Percentiles rank a stretch among this genome's conserved stretches.
phyloP scores from a whole-genome alignment of 2,797 vertebrate species.

The Trachurus trachurus region DNA sequence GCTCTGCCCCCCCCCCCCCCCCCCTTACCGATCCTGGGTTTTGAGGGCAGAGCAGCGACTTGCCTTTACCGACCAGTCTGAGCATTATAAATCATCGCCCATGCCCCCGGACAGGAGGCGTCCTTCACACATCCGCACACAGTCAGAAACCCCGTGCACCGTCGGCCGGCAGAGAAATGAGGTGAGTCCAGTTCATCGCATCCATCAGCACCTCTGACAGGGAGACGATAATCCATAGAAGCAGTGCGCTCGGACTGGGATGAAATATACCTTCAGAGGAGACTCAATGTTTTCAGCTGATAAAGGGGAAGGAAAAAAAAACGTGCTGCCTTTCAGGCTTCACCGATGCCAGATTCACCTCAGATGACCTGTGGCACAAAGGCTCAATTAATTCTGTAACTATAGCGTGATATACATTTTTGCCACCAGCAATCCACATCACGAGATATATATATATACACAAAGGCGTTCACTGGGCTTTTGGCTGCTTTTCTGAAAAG shows the following conservation, averaged over 20 bases:
- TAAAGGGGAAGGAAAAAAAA: conserved; percentile 16
- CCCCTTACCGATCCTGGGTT: no score
- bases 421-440: not conserved
- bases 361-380: conserved; percentile 1
- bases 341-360: not conserved
- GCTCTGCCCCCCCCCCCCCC: not conserved
- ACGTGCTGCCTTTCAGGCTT: no score
- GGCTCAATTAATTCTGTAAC: not conserved
- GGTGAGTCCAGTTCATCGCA: conserved; percentile 56
- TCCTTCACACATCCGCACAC: conserved; percentile 71
- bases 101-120: conserved; percentile 46
- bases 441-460: not conserved
- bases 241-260: not conserved
- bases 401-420: not conserved
- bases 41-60: not conserved
- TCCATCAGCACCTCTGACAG: conserved; percentile 58
- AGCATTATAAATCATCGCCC: conserved; percentile 65
- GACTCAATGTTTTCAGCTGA: conserved; percentile 9
- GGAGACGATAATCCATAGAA: conserved; percentile 51
- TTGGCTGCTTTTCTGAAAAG: not conserved
- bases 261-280: conserved; percentile 24
- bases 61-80: conserved; percentile 48
- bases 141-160: conserved; percentile 31
- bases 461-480: conserved; percentile 8
- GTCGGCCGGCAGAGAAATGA: conserved; percentile 43